phyloP scores from a whole-genome alignment of 2,113 vertebrate species.

The Neolamprologus caudopunctatus region DNA sequence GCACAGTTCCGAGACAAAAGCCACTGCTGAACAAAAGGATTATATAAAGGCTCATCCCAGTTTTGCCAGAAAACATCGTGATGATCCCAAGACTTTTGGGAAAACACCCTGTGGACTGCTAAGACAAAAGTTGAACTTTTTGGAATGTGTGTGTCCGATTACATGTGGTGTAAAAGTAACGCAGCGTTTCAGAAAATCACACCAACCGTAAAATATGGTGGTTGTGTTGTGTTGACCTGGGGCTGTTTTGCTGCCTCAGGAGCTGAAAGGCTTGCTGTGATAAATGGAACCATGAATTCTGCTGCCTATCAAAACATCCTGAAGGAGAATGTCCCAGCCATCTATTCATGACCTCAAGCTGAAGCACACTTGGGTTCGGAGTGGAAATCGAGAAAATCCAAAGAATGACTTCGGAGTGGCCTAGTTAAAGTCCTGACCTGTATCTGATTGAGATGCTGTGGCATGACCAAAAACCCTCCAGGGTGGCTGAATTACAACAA shows the following conservation, averaged over 20 bases:
- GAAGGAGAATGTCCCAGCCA: background rate
- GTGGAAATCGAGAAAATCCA: background rate
- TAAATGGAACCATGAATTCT: background rate
- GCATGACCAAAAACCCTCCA: background rate
- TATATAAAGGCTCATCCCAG: background rate
- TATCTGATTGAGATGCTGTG: background rate
- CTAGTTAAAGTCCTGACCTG: background rate
- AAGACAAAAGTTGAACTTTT: background rate
- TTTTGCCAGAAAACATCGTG: background rate
- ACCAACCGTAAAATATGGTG: background rate
- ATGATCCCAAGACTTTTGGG: background rate
- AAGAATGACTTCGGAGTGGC: background rate
- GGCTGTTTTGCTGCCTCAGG: background rate
- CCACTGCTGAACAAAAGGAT: background rate
- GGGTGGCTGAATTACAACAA: background rate
- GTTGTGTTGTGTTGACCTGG: background rate
- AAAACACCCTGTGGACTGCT: background rate
- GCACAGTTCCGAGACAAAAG: background rate
- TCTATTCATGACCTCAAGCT: background rate
- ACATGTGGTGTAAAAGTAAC: background rate
- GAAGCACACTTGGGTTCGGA: background rate
- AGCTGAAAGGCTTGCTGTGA: background rate
- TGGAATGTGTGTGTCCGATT: background rate
- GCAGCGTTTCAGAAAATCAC: background rate
- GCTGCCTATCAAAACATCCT: background rate